Percentiles rank a stretch among this genome's conserved stretches.
Evolutionary conservation across 2,797 vertebrate genomes (phyloP).

Genomic region (Todus mexicanus): DNA sequence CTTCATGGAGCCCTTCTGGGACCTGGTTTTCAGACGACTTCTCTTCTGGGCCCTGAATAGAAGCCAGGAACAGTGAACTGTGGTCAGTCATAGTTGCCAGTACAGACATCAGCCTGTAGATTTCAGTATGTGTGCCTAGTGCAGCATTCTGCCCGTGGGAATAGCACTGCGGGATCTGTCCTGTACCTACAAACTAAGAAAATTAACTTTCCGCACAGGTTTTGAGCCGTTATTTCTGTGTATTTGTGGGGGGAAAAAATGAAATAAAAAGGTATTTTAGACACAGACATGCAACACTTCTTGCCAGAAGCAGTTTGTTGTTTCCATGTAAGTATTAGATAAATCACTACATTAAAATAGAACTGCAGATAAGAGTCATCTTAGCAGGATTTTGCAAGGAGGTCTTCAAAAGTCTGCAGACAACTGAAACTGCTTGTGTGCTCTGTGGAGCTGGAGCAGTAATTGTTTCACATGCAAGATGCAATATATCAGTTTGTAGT

Average conservation of each 20-base stretch:
- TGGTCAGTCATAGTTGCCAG: background rate
- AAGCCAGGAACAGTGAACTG: background rate
- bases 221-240: background rate
- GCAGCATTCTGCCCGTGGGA: background rate
- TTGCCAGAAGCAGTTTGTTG: background rate
- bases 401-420: background rate
- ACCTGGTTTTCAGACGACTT: background rate
- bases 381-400: background rate
- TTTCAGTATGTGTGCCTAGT: background rate
- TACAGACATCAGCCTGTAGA: background rate
- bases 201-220: background rate
- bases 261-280: background rate
- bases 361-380: background rate
- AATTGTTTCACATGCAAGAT: background rate
- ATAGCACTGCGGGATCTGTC: background rate
- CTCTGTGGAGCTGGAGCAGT: background rate
- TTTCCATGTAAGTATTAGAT: background rate
- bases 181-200: background rate
- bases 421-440: background rate
- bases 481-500: background rate
- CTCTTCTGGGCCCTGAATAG: background rate
- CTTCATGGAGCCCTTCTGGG: background rate
- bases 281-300: background rate
- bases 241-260: background rate
- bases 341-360: background rate